These are phyloP conservation scores for Xenops minutus DNA, from an alignment of 2,797 vertebrate genomes.

Conservation along the genomic window DNA sequence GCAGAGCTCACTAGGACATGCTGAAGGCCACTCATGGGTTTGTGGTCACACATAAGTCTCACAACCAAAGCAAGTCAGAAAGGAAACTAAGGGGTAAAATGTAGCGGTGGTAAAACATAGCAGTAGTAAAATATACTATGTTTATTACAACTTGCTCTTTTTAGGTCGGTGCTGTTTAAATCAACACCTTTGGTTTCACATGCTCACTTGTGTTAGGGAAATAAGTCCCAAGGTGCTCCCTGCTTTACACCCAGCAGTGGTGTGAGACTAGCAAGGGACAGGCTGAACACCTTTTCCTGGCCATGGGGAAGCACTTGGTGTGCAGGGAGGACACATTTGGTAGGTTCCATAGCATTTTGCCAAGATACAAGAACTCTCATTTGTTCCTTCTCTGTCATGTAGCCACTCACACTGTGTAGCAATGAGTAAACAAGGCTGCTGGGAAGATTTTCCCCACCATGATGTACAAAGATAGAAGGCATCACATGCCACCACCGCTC, in stretches of 20 bases:
- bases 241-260: not conserved
- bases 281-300: not conserved
- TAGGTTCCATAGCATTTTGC: not conserved
- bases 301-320: not conserved
- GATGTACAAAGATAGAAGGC: not conserved
- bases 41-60: accelerated
- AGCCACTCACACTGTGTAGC: accelerated
- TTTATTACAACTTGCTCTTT: not conserved
- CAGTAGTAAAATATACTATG: too few relatives aligned
- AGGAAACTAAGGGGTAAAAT: not conserved
- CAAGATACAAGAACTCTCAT: not conserved
- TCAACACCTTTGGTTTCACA: not conserved
- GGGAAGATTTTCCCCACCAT: not conserved
- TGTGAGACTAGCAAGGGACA: accelerated
- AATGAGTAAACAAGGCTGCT: not conserved
- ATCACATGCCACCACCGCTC: accelerated
- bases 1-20: not conserved
- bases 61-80: not conserved
- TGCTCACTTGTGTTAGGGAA: not conserved
- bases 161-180: not conserved
- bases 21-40: not conserved
- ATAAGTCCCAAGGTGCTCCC: not conserved
- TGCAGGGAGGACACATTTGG: accelerated
- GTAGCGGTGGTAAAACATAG: not conserved
- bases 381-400: not conserved